phyloP scores from a whole-genome alignment of 1,140 invertebrate species.

The Stegodyphus mimosarum region DNA sequence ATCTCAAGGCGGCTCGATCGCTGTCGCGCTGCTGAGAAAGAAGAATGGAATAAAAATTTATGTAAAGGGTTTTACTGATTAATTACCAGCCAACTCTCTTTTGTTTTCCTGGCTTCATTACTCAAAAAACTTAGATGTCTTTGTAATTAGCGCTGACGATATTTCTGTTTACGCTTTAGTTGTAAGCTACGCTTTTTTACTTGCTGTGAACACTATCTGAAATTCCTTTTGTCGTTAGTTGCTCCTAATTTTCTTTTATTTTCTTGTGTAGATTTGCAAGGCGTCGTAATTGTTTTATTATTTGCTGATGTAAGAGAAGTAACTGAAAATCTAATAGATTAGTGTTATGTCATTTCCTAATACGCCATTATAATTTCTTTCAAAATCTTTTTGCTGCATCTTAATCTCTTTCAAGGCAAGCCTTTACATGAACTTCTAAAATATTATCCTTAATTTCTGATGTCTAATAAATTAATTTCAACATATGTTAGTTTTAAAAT shows the following conservation, averaged over 20 bases:
- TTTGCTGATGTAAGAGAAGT: no score
- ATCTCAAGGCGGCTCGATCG: not conserved
- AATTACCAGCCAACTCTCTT: conserved; percentile 10
- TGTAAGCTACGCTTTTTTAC: not conserved
- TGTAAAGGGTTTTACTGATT: conserved; percentile 12
- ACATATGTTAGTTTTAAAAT: no score
- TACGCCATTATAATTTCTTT: no score
- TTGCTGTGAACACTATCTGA: not conserved
- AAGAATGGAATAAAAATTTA: conserved; percentile 20
- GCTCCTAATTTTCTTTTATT: no score
- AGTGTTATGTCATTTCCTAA: no score
- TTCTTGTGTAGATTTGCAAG: not conserved
- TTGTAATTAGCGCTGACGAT: not conserved
- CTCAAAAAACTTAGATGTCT: conserved; percentile 4
- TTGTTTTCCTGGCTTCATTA: conserved; percentile 8
- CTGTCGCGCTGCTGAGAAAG: not conserved
- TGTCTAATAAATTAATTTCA: no score
- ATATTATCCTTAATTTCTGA: no score
- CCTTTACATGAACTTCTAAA: no score
- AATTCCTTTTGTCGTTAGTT: no score
- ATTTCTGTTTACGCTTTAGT: not conserved
- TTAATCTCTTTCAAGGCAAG: no score
- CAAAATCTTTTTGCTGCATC: no score
- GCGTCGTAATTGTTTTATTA: not conserved
- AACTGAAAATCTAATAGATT: no score